Conservation (phyloP, 2,113 vertebrate genomes). For the Triplophysa dalaica region DNA sequence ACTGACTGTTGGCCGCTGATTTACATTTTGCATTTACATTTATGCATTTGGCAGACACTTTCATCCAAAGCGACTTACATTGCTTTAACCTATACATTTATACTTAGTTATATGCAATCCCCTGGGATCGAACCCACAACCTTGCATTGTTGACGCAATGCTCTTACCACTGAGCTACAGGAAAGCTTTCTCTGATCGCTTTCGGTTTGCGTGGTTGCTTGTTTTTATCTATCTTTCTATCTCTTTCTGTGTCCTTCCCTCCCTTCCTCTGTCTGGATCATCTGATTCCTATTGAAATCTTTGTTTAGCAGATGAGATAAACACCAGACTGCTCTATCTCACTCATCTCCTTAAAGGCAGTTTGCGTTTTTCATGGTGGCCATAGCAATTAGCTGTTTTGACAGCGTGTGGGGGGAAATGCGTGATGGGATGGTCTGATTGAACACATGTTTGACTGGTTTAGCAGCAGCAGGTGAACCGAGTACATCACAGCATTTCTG, state of each 20-base stretch:
- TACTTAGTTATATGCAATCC: too few species aligned
- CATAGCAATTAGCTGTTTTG: slow-evolving; percentile 14
- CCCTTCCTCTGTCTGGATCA: neutral
- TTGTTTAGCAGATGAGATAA: slow-evolving; percentile 35
- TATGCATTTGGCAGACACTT: too few species aligned
- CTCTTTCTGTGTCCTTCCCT: neutral
- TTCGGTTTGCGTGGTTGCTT: neutral
- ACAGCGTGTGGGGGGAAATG: slow-evolving; percentile 14
- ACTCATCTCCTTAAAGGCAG: neutral
- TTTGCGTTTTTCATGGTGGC: neutral
- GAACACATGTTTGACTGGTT: slow-evolving; percentile 54
- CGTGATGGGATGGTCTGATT: slow-evolving; percentile 33
- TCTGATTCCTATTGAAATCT: neutral
- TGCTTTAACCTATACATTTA: too few species aligned
- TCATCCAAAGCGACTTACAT: too few species aligned
- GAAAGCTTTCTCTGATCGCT: neutral
- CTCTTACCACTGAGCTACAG: too few species aligned
- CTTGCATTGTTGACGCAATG: too few species aligned
- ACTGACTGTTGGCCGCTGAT: slow-evolving; percentile 8
- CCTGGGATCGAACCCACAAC: too few species aligned
- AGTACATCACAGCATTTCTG: slow-evolving; percentile 30
- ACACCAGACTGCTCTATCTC: neutral
- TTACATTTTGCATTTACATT: too few species aligned
- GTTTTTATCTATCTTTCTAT: slow-evolving; percentile 2
- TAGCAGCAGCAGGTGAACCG: slow-evolving; percentile 24